Conservation (phyloP, 2,113 vertebrate species). For the Scatophagus argus region DNA sequence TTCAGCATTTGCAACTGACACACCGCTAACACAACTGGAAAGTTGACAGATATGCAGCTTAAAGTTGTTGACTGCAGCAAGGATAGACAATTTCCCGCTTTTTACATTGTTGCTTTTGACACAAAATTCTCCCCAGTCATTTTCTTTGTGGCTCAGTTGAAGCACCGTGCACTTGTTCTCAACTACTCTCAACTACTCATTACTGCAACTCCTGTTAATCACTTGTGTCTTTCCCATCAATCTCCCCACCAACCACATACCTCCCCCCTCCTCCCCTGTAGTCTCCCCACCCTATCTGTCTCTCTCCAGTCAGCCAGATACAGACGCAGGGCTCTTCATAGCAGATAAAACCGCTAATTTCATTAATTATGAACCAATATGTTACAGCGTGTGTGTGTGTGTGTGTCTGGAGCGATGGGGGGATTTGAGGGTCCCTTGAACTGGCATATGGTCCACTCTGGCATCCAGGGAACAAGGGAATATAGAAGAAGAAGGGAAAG, state of each 20-base stretch:
- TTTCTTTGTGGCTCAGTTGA: conserved; percentile 8
- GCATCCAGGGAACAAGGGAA: conserved; percentile 51
- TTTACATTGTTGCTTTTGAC: background rate
- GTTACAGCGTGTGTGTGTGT: conserved; percentile 69
- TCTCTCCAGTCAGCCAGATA: conserved; percentile 66
- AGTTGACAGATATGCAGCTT: conserved; percentile 16
- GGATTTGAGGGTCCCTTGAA: conserved; percentile 74
- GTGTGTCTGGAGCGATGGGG: conserved; percentile 35
- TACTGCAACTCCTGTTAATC: conserved; percentile 68
- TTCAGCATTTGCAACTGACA: conserved; percentile 51
- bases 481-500: conserved; percentile 8
- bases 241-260: conserved; percentile 46
- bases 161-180: conserved; percentile 14
- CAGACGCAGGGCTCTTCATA: conserved; percentile 85
- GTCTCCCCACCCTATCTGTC: conserved; percentile 48
- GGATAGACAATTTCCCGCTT: background rate
- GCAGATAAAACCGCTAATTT: conserved; percentile 96
- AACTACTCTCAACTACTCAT: conserved; percentile 47
- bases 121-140: background rate
- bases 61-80: background rate
- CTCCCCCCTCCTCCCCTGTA: background rate
- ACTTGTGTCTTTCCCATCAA: conserved; percentile 68
- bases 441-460: conserved; percentile 91
- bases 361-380: conserved; percentile 98
- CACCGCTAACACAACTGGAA: conserved; percentile 34